Evolutionary conservation across 2,113 vertebrate species (phyloP), one percentile per base, ranked within the genome.

Genomic region (Ailurus styani): DNA sequence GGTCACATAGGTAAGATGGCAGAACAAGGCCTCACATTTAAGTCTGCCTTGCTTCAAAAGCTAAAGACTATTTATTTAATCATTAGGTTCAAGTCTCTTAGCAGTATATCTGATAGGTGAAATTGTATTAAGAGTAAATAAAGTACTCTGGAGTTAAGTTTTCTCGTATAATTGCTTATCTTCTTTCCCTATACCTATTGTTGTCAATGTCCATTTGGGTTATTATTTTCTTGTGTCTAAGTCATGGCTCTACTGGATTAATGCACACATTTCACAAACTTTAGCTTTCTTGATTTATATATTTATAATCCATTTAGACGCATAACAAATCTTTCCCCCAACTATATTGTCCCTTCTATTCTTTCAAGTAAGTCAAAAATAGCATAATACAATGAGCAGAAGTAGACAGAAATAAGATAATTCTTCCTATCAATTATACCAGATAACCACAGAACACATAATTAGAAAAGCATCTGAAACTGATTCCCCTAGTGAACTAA

Each of bases 401-500:
- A 50, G 6, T 18, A 81, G 31, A 89, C 13, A 96, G 13, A 85
- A 73, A 75, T n/a, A 87, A 81, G 45, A 66, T 9, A 64, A 23
- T 54, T 62, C 6, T 42, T 85, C 79, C 15, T 60, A 85, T 70
- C 18, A 62, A 55, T 87, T 87, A 88, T 40, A 68, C 42, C 13
- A 21, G 12, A 82, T 72, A 83, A 64, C 29, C 29, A 83, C 5
- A 91, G 60, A 81, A 89, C 14, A 89, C 2, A 20, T 85, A 81
- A 77, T 60, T 82, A 87, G 29, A 68, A 85, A 96, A 91, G 18
- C 27, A 52, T 68, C 15, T 84, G 47, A 96, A 82, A 91, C 21
- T 37, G 23, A 68, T 72, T 97, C 91, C 40, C 40, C 15, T 87
- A 77, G 89, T 93, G 97, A 97, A 84, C n/a, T 72, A 42, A 54